Base-by-base conservation (phyloP, 2,797 vertebrate genomes). In the Paguma larvata region DNA sequence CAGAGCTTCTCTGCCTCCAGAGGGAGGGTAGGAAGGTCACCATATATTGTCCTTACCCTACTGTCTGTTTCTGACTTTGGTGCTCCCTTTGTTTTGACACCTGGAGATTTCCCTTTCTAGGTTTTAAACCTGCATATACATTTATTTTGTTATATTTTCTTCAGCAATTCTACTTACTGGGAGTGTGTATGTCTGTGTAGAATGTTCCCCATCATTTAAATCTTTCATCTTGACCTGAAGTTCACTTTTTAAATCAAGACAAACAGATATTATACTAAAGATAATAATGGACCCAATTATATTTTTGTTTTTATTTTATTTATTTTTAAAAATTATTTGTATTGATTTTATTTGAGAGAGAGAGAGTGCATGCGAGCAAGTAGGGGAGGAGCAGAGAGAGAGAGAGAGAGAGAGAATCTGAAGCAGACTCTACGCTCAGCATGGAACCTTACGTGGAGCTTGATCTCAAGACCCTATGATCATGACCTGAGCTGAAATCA, bases 91-190 rank as follows among this genome's bases (percentile, higher is more conserved):
- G 5, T 78, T 93, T 44, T 11, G 4, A 27, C 77, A 84, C n/a
- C 48, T 46, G 65, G 53, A 83, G 14, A 83, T 68, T 38, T 92
- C 63, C 25, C 25, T 84, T 72, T 88, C 34, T 84, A 30, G 63
- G 23, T 16, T 87, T 72, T 78, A 92, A 63, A 51, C 11, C 78
- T 78, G 44, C 23, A 32, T 84, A 65, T 89, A 85, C 63, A 56
- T 84, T 79, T 48, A 75, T 94, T 91, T 75, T 91, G 44, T 77
- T 77, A 59, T n/a, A 41, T 72, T 78, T 91, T 59, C 44, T 88
- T 68, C 70, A 88, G 32, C 7, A 70, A 38, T 38, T 56, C 53
- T 38, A 21, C 83, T 63, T 88, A 44, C 48, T 68, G 94, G 51
- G 23, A 53, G 5, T n/a, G 19, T 70, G 18, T 48, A 3, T 82